A percentile compares a stretch with the other conserved stretches of the same genome.
Conservation (phyloP, 2,113 vertebrate species). For the Salvelinus sp. region DNA sequence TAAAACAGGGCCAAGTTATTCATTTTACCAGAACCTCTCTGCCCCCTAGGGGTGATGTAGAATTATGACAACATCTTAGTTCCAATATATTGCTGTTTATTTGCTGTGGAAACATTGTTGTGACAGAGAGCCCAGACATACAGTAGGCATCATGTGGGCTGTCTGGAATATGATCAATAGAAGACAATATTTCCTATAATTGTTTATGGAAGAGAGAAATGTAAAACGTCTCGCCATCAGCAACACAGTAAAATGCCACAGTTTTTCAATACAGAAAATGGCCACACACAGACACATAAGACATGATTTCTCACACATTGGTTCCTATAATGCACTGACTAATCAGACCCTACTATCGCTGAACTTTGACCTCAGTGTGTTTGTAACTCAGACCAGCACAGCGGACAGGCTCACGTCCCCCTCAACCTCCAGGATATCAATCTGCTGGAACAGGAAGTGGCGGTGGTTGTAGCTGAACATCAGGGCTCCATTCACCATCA, state of each 20-base stretch:
- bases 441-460: slow-evolving; percentile 16
- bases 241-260: no score
- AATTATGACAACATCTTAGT: background rate
- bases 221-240: no score
- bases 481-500: slow-evolving; percentile 23
- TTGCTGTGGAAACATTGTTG: background rate
- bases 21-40: background rate
- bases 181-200: background rate
- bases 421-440: slow-evolving; percentile 36
- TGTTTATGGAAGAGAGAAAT: no score
- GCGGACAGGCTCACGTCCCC: slow-evolving; percentile 29
- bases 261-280: no score
- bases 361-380: background rate
- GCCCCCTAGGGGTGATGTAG: slow-evolving; percentile 7
- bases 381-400: slow-evolving; percentile 12
- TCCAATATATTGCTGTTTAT: background rate
- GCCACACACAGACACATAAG: no score
- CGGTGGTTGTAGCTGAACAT: slow-evolving; percentile 37
- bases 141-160: background rate
- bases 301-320: no score
- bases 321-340: no score
- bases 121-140: background rate
- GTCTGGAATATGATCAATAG: background rate
- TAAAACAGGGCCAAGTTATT: no score
- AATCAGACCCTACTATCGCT: no score